Percentiles rank a stretch among this genome's conserved stretches.
These are phyloP conservation scores for Lasioglossum villosulum DNA, from an alignment of 2,888 invertebrate genomes.

Conservation along the genomic window DNA sequence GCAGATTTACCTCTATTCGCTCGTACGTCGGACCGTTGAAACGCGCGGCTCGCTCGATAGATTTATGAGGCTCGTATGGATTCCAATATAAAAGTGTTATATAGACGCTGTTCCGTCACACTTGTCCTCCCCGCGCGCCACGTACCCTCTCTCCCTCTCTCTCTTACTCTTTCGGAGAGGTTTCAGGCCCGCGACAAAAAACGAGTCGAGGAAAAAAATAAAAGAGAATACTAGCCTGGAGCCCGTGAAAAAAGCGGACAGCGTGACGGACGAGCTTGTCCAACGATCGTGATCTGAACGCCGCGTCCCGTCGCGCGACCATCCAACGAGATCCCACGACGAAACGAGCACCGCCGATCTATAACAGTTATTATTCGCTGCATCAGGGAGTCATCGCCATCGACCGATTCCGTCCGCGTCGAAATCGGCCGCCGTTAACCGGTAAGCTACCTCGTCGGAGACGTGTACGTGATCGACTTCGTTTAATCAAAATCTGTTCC, in stretches of 20 bases:
- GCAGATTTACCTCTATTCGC: conserved; percentile 59
- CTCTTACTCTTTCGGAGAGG: conserved; percentile 32
- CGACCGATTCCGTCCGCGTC: neutral
- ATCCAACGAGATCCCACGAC: conserved; percentile 32
- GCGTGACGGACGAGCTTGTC: conserved; percentile 74
- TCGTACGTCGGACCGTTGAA: conserved; percentile 48
- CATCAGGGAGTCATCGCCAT: neutral
- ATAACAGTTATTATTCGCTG: neutral
- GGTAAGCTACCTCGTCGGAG: too few species aligned
- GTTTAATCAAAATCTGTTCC: too few species aligned
- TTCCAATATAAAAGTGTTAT: conserved; percentile 79
- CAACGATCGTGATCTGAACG: conserved; percentile 71
- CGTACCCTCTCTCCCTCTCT: conserved; percentile 9
- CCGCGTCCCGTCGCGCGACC: conserved; percentile 22
- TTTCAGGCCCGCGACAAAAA: conserved; percentile 19
- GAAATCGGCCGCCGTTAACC: too few species aligned
- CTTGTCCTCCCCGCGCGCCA: conserved; percentile 31
- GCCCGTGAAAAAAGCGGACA: conserved; percentile 68
- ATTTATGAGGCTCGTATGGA: conserved; percentile 77
- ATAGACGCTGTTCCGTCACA: conserved; percentile 60
- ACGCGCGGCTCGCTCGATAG: conserved; percentile 70
- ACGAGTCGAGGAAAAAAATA: conserved; percentile 20
- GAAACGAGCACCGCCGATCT: neutral
- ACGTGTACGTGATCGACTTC: too few species aligned
- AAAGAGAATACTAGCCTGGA: conserved; percentile 43